Conservation (phyloP, 2,797 vertebrate genomes). For the Melanotaenia trifasciata region DNA sequence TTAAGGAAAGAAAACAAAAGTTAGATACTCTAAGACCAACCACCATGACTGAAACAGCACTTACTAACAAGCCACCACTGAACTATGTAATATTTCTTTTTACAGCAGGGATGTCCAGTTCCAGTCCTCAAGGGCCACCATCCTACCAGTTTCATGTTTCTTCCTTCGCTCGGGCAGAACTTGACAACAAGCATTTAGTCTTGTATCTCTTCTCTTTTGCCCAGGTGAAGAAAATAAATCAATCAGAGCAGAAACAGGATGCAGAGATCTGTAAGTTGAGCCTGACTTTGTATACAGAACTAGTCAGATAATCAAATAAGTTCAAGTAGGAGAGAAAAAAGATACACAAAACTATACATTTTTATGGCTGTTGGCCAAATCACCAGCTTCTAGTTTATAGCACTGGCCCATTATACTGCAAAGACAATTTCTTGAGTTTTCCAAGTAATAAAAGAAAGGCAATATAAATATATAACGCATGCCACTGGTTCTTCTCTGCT, state of each 20-base stretch:
- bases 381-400: background rate
- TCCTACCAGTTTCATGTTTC: too few species aligned
- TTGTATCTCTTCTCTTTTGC: background rate
- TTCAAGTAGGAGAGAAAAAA: background rate
- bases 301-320: background rate
- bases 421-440: conserved; percentile 13
- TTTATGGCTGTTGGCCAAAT: background rate
- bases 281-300: background rate
- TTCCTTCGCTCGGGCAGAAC: too few species aligned
- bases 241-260: background rate
- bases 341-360: background rate
- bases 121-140: too few species aligned
- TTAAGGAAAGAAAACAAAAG: background rate
- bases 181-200: background rate
- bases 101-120: too few species aligned
- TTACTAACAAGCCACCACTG: background rate
- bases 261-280: too few species aligned
- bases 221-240: background rate
- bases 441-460: background rate
- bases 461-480: background rate
- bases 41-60: too few species aligned
- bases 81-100: background rate
- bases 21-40: too few species aligned
- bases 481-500: background rate
- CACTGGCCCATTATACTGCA: background rate